Conservation (phyloP, 1,140 invertebrate genomes). For the Thaumetopoea pityocampa region DNA sequence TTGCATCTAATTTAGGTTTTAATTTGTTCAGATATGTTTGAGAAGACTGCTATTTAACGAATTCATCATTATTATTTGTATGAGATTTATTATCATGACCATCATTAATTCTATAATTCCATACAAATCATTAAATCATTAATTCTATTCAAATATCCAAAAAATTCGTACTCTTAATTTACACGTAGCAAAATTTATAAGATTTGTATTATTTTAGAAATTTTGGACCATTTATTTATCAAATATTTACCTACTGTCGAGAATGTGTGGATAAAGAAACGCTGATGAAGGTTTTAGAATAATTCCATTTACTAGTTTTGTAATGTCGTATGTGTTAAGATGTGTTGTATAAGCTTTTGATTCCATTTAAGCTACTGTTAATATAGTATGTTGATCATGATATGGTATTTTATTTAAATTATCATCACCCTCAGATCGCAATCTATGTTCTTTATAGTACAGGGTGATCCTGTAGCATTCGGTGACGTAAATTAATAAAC, state of each 20-base stretch:
- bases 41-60: too few species aligned
- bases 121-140: too few species aligned
- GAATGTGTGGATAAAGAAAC: constrained; percentile 1
- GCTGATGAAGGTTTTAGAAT: constrained; percentile 38
- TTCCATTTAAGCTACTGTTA: constrained; percentile 52
- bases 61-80: too few species aligned
- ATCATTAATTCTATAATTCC: too few species aligned
- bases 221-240: not conserved
- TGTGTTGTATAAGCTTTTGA: constrained; percentile 33
- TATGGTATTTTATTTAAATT: constrained; percentile 17
- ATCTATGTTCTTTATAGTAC: too few species aligned
- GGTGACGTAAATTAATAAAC: too few species aligned
- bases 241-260: constrained; percentile 5
- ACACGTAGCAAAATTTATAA: not conserved
- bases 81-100: too few species aligned
- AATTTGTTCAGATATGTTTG: too few species aligned
- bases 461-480: too few species aligned
- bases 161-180: not conserved
- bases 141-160: not conserved
- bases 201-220: not conserved
- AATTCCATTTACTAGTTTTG: constrained; percentile 53
- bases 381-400: constrained; percentile 25
- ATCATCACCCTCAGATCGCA: too few species aligned
- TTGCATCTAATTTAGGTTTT: too few species aligned
- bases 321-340: constrained; percentile 39